These are phyloP conservation scores for Lycodopsis pacificus DNA, from an alignment of 2,797 vertebrate genomes.

Conservation along the genomic window DNA sequence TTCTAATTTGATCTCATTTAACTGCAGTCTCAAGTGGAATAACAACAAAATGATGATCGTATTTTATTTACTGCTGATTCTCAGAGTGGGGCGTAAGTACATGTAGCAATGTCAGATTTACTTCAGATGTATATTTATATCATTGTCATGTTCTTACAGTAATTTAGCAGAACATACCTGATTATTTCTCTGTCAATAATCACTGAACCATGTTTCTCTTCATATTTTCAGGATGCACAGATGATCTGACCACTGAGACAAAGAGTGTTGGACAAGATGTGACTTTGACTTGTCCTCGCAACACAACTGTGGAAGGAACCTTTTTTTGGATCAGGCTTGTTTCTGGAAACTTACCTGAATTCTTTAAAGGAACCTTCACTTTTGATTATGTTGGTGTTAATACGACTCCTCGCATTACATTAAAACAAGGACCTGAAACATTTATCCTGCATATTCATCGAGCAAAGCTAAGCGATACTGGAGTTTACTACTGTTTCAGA, in stretches of 20 bases:
- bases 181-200: not conserved
- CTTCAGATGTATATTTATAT: not conserved
- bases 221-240: slow-evolving; percentile 25
- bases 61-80: too few relatives aligned
- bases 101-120: too few relatives aligned
- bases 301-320: fast-evolving
- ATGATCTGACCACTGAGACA: not conserved
- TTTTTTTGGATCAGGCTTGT: slow-evolving; percentile 50
- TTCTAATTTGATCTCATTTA: too few relatives aligned
- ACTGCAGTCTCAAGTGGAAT: too few relatives aligned
- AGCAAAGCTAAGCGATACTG: slow-evolving; percentile 23
- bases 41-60: too few relatives aligned
- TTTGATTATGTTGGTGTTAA: not conserved
- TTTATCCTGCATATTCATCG: not conserved
- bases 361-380: slow-evolving; percentile 10
- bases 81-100: too few relatives aligned
- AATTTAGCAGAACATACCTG: not conserved
- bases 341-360: slow-evolving; percentile 41
- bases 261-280: slow-evolving; percentile 33
- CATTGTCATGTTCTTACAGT: not conserved
- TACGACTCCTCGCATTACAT: not conserved
- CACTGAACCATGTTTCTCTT: not conserved
- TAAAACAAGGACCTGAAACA: not conserved
- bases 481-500: not conserved
- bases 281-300: slow-evolving; percentile 18